phyloP scores from a whole-genome alignment of 2,888 invertebrate species.

The Lasioglossum villosulum region DNA sequence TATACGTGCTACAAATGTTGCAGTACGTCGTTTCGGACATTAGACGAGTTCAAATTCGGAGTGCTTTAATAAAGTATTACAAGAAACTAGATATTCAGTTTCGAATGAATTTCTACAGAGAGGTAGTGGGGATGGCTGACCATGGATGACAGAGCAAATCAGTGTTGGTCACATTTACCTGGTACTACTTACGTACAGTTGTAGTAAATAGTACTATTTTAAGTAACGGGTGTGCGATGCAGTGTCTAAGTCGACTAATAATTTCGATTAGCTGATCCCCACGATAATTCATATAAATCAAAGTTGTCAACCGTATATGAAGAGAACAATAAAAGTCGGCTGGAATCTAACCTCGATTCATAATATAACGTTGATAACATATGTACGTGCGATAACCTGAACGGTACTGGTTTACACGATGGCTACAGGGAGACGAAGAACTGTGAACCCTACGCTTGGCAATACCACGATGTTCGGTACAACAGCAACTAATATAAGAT shows the following conservation, averaged over 20 bases:
- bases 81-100: background rate
- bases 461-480: slow-evolving; percentile 53
- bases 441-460: slow-evolving; percentile 68
- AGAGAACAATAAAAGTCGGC: background rate
- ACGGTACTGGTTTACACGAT: slow-evolving; percentile 51
- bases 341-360: slow-evolving; percentile 33
- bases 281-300: background rate
- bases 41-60: background rate
- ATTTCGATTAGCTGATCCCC: slow-evolving; percentile 12
- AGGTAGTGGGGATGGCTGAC: slow-evolving; percentile 25
- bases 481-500: slow-evolving; percentile 64
- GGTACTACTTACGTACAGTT: background rate
- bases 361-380: slow-evolving; percentile 5
- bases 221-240: slow-evolving; percentile 34
- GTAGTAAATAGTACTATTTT: slow-evolving; percentile 41
- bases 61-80: background rate
- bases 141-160: slow-evolving; percentile 49
- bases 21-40: background rate
- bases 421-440: slow-evolving; percentile 75
- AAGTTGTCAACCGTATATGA: slow-evolving; percentile 1
- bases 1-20: background rate
- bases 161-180: background rate
- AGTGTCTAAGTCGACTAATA: slow-evolving; percentile 8
- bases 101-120: slow-evolving; percentile 7
- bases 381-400: slow-evolving; percentile 30